These are phyloP conservation scores for Selene dorsalis DNA, from an alignment of 2,797 vertebrate species.

Conservation along the genomic window DNA sequence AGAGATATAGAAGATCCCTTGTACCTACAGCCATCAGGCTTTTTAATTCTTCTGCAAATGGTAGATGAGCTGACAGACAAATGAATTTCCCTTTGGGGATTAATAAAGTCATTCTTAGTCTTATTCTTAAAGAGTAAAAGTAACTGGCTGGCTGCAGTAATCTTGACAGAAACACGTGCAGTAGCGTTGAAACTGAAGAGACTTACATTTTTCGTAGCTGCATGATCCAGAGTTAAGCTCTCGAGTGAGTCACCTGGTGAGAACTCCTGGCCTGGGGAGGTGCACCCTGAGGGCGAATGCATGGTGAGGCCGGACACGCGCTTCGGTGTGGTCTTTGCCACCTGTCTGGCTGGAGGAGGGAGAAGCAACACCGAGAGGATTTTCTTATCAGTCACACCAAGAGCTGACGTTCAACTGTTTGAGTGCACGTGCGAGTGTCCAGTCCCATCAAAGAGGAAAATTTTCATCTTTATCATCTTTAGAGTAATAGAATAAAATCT, in stretches of 20 bases:
- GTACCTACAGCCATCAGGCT: too few relatives aligned
- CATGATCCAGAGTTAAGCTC: conserved; percentile 84
- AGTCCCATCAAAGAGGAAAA: not conserved
- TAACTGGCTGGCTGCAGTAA: too few relatives aligned
- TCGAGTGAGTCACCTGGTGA: conserved; percentile 87
- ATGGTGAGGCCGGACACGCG: conserved; percentile 87
- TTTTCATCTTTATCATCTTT: not conserved
- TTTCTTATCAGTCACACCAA: conserved; percentile 44
- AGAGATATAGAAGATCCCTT: too few relatives aligned
- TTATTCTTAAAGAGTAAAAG: too few relatives aligned
- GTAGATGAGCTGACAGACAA: too few relatives aligned
- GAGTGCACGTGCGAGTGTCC: not conserved
- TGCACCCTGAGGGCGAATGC: conserved; percentile 88
- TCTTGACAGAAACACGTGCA: too few relatives aligned
- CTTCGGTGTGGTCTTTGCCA: conserved; percentile 91
- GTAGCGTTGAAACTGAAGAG: not conserved
- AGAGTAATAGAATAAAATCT: not conserved
- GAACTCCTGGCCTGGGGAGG: conserved; percentile 90
- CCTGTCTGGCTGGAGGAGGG: conserved; percentile 90
- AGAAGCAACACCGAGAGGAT: conserved; percentile 28
- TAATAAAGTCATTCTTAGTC: too few relatives aligned
- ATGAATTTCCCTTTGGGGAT: too few relatives aligned
- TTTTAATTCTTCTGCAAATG: too few relatives aligned
- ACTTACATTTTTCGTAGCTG: conserved; percentile 79
- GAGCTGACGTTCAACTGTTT: not conserved